A percentile compares a stretch with the other conserved stretches of the same genome.
These are phyloP conservation scores for Coecobrya sp. DNA, from an alignment of 2,888 invertebrate genomes.

Conservation along the genomic window DNA sequence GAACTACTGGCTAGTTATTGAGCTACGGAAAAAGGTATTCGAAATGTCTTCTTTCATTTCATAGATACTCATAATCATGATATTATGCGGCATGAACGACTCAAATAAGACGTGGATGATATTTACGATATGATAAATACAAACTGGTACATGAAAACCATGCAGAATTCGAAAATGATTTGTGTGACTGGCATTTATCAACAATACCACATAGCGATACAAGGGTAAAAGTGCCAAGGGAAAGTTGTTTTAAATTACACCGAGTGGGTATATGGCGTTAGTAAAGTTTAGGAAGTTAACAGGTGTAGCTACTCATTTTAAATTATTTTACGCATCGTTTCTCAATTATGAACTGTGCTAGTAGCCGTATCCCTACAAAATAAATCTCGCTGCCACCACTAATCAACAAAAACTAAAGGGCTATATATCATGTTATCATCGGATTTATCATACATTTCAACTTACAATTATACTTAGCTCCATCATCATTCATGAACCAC, in stretches of 20 bases:
- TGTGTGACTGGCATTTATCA: constrained; percentile 63
- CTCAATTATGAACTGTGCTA: constrained; percentile 21
- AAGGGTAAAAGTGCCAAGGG: not conserved
- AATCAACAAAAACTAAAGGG: not conserved
- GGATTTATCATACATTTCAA: not conserved
- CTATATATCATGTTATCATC: not conserved
- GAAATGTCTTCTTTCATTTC: not conserved
- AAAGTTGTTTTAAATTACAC: too few species aligned
- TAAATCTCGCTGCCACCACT: not conserved
- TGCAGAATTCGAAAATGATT: not conserved
- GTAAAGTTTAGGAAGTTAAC: not conserved
- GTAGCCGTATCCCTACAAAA: not conserved
- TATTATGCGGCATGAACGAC: not conserved
- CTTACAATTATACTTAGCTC: not conserved
- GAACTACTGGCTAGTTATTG: too few species aligned
- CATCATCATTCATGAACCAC: not conserved
- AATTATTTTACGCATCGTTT: constrained; percentile 17
- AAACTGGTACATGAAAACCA: not conserved
- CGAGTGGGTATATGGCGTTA: not conserved
- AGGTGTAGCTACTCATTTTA: not conserved
- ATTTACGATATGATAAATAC: not conserved
- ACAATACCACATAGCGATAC: not conserved
- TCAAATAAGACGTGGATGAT: not conserved
- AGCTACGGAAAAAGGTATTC: not conserved
- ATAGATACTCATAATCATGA: not conserved